A percentile compares a stretch with the other conserved stretches of the same genome.
These are phyloP conservation scores for Drosophila repletoides DNA, from an alignment of 1,140 invertebrate genomes.

Conservation along the genomic window DNA sequence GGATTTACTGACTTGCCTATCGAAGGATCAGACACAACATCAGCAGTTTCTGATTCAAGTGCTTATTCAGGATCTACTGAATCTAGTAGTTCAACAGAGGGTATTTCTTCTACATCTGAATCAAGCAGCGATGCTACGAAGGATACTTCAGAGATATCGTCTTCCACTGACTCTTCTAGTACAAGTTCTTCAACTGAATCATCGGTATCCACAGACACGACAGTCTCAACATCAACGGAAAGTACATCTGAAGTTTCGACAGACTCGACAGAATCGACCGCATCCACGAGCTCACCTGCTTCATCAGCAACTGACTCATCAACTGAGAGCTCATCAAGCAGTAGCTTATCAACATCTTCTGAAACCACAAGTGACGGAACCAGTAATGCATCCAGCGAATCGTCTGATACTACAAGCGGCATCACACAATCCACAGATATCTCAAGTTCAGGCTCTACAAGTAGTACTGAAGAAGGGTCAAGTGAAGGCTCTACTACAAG, in stretches of 20 bases:
- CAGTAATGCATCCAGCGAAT: slow-evolving; percentile 1
- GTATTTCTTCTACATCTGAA: slow-evolving; percentile 26
- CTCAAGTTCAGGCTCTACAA: slow-evolving; percentile 1
- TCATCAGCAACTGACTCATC: slow-evolving; percentile 22
- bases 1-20: slow-evolving; percentile 7
- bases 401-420: slow-evolving; percentile 2
- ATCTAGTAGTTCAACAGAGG: slow-evolving; percentile 26
- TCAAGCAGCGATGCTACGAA: slow-evolving; percentile 12
- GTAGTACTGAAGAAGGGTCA: background rate
- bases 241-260: slow-evolving; percentile 31
- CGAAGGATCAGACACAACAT: slow-evolving; percentile 53
- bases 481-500: background rate
- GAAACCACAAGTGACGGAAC: slow-evolving; percentile 1
- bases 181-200: slow-evolving; percentile 35
- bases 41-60: slow-evolving; percentile 18
- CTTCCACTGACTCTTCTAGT: slow-evolving; percentile 42
- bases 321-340: slow-evolving; percentile 26
- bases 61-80: slow-evolving; percentile 28
- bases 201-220: slow-evolving; percentile 46
- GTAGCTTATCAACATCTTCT: slow-evolving; percentile 1
- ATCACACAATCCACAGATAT: background rate
- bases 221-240: slow-evolving; percentile 28
- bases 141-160: slow-evolving; percentile 24
- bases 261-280: slow-evolving; percentile 42
- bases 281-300: slow-evolving; percentile 38